Base-by-base conservation (phyloP, 2,888 invertebrate genomes). In the Micropterix aruncella region DNA sequence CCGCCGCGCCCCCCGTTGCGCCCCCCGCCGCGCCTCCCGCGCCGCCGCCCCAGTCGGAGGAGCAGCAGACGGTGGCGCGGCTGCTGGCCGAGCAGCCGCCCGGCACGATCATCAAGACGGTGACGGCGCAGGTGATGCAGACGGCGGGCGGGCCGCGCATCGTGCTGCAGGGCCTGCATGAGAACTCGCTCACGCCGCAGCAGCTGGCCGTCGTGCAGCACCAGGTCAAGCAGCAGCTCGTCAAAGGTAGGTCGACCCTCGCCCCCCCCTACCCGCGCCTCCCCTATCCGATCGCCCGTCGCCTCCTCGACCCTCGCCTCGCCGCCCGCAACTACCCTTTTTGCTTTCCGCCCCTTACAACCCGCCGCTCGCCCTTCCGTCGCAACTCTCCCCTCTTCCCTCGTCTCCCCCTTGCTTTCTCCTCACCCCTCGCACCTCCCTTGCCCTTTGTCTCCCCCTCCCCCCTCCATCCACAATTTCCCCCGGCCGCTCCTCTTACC, bases 101-200 rank as follows among this genome's bases (percentile, higher is more conserved):
- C 0, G 89, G 89, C 43, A 89, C 89, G 0, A 77, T 88, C 1
- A 86, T 90, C 47, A 89, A 88, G 60, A 86, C 88, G 53, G 88
- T 89, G 4, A 89, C 88, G 0, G 89, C 88, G 1, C 87, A 89
- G 66, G 85, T 89, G 5, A 83, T 89, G 60, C 87, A 87, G 61
- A 88, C 89, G 1, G 79, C 79, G 46, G 83, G 84, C 54, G 89
- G 90, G 0, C 89, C 90, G 2, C 77, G 88, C 53, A 90, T 91
- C 52, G 86, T 91, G 9, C 63, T 91, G 44, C 89, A 90, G 60
- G 90, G 90, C 7, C 65, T 90, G 18, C 84, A 87, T 51, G 87
- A 88, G 1, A 82, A 86, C 47, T 83, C 87, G 51, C 80, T 91
- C 51, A 83, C 88, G 0, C 82, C 80, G 1, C 84, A 86, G 51